Evolutionary conservation across 2,797 vertebrate species (phyloP).

Genomic region (Carapus acus): DNA sequence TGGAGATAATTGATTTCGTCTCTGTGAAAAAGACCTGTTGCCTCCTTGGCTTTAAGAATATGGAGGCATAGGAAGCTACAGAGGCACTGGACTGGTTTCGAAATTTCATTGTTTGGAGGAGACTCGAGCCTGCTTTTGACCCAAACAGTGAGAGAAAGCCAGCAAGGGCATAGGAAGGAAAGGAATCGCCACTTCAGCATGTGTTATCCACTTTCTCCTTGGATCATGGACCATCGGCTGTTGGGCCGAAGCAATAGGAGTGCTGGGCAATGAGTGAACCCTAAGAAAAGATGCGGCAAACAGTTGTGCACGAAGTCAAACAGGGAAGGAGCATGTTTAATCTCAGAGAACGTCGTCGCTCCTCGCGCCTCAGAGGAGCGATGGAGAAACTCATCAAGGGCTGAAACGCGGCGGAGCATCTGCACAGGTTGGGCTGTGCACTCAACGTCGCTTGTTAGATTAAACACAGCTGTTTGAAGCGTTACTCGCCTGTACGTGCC

Average conservation of each 20-base stretch:
- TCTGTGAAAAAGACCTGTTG: slow-evolving; percentile 39
- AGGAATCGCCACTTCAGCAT: no score
- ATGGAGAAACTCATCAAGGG: slow-evolving; percentile 3
- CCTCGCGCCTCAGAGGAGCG: no score
- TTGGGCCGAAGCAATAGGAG: background rate
- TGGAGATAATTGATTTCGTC: slow-evolving; percentile 45
- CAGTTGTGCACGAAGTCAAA: no score
- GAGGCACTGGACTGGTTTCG: no score
- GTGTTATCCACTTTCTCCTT: no score
- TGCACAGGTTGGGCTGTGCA: slow-evolving; percentile 4
- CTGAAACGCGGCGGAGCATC: background rate
- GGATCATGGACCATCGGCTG: no score
- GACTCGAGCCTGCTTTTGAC: background rate
- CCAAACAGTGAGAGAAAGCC: background rate
- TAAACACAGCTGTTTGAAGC: slow-evolving; percentile 7
- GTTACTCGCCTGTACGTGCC: background rate
- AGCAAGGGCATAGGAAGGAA: no score
- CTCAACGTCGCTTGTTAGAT: background rate
- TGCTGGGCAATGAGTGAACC: background rate
- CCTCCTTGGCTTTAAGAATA: slow-evolving; percentile 21
- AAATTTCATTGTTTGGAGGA: background rate
- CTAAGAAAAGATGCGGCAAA: no score
- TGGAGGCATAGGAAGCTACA: background rate
- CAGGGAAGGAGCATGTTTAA: no score
- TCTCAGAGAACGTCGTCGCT: no score